phyloP scores from a whole-genome alignment of 2,113 vertebrate species.

The Gobiocypris rarus region DNA sequence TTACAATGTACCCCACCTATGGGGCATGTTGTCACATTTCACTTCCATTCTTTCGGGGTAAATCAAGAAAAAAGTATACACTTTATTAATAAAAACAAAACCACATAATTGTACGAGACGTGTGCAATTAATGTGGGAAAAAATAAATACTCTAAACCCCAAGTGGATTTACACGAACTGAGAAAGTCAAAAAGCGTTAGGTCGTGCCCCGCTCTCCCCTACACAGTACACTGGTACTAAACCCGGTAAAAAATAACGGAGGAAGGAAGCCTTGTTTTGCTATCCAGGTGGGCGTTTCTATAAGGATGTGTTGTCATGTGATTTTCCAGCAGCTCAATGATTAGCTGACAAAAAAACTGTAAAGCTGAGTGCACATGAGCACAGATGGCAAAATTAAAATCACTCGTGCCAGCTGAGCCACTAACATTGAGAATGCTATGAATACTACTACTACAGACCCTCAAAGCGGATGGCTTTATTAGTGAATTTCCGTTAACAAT shows the following conservation, averaged over 20 bases:
- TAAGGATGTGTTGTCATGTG: background rate
- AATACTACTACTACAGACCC: background rate
- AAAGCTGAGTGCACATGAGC: background rate
- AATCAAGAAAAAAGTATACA: no score
- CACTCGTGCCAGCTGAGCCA: background rate
- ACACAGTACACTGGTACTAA: background rate
- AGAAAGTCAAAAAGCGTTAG: no score
- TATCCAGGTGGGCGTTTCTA: background rate
- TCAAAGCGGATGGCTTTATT: background rate
- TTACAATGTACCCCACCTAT: no score
- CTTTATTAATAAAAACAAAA: no score
- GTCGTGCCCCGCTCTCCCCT: no score
- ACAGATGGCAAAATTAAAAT: background rate
- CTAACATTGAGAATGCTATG: background rate
- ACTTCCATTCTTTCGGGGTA: no score
- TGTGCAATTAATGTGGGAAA: no score
- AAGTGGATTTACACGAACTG: no score
- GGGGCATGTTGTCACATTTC: no score
- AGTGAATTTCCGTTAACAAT: background rate
- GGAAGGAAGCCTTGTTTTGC: background rate
- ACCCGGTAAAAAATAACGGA: background rate
- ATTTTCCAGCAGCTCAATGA: background rate
- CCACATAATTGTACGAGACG: no score
- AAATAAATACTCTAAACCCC: no score
- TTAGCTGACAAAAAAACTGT: background rate